These are phyloP conservation scores for Macrosteles quadrilineatus DNA, from an alignment of 1,140 invertebrate species.

Conservation along the genomic window DNA sequence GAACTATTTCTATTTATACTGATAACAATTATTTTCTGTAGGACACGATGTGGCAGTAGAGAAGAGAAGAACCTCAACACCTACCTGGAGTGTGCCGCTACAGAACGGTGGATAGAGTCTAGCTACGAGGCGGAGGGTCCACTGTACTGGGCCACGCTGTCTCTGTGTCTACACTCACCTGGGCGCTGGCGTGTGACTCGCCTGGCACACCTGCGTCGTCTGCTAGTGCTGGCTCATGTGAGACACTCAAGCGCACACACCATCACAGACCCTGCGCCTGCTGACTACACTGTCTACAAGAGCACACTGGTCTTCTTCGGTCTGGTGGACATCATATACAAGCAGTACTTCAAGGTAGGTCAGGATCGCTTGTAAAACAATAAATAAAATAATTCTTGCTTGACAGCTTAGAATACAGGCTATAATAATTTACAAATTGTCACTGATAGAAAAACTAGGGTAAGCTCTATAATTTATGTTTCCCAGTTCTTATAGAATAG, in stretches of 20 bases:
- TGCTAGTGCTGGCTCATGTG: slow-evolving; percentile 78
- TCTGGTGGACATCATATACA: slow-evolving; percentile 74
- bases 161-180: slow-evolving; percentile 74
- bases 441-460: too few species aligned
- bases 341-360: slow-evolving; percentile 70
- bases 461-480: too few species aligned
- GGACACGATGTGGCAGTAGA: slow-evolving; percentile 70
- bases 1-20: too few species aligned
- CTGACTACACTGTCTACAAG: slow-evolving; percentile 84
- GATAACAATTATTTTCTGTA: slow-evolving; percentile 46
- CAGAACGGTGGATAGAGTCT: slow-evolving; percentile 70
- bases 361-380: background rate
- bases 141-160: slow-evolving; percentile 81
- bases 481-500: too few species aligned
- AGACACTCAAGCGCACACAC: slow-evolving; percentile 58
- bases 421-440: too few species aligned
- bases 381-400: background rate
- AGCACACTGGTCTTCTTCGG: slow-evolving; percentile 83
- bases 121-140: slow-evolving; percentile 88
- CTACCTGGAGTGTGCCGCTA: slow-evolving; percentile 64
- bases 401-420: too few species aligned
- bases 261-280: slow-evolving; percentile 46
- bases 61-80: slow-evolving; percentile 71
- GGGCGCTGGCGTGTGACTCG: slow-evolving; percentile 68
- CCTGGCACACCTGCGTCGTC: slow-evolving; percentile 71